Evolutionary conservation across 2,113 vertebrate genomes (phyloP).

Genomic region (Tachysurus fulvidraco): DNA sequence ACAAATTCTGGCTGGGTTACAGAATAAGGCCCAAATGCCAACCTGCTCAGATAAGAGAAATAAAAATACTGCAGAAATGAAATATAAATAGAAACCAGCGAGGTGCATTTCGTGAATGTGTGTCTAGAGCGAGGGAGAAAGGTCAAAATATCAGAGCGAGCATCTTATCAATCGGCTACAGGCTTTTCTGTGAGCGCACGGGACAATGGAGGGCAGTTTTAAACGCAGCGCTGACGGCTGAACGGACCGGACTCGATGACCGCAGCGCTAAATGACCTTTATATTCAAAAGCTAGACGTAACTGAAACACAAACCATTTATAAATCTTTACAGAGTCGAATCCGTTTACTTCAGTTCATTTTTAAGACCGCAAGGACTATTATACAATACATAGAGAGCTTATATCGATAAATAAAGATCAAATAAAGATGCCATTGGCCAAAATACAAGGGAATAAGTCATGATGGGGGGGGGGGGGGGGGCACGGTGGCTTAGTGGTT

Average conservation of each 20-base stretch:
- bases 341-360: not conserved
- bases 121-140: not conserved
- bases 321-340: not conserved
- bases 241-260: not conserved
- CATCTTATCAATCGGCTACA: constrained; percentile 55
- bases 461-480: too few species aligned
- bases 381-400: too few species aligned
- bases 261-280: constrained; percentile 15
- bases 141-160: not conserved
- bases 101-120: not conserved
- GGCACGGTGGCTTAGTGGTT: too few species aligned
- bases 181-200: constrained; percentile 29
- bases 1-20: too few species aligned
- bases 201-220: constrained; percentile 24
- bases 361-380: not conserved
- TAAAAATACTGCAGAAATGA: not conserved
- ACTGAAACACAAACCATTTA: not conserved
- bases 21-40: not conserved
- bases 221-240: not conserved
- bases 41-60: not conserved
- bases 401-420: too few species aligned
- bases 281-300: not conserved
- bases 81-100: not conserved
- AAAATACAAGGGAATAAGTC: too few species aligned
- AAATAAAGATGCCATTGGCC: too few species aligned